Evolutionary conservation across 2,888 invertebrate species (phyloP).

Genomic region (Cyaniris semiargus): DNA sequence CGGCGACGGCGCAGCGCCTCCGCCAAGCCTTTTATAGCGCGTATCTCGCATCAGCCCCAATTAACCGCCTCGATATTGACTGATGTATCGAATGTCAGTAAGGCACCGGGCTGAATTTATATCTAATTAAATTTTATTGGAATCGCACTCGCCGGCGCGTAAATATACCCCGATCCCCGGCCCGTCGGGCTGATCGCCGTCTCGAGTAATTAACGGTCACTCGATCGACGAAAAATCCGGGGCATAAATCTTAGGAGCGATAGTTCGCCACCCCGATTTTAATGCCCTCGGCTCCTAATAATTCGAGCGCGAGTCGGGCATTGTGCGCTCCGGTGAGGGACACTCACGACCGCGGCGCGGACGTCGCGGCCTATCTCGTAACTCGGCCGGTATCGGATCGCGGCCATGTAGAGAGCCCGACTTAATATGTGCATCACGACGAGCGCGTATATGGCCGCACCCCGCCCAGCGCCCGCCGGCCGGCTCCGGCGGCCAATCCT

Average conservation of each 20-base stretch:
- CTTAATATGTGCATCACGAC: conserved; percentile 81
- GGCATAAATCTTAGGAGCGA: conserved; percentile 31
- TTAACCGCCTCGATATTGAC: conserved; percentile 68
- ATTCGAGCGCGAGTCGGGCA: conserved; percentile 57
- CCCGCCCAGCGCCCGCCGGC: conserved; percentile 66
- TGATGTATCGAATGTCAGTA: conserved; percentile 37
- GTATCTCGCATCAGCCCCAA: conserved; percentile 73
- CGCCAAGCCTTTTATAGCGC: conserved; percentile 74
- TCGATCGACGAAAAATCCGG: conserved; percentile 18
- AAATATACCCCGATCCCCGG: background rate
- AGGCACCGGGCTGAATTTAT: conserved; percentile 4
- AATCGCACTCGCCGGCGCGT: background rate
- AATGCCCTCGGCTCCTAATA: conserved; percentile 63
- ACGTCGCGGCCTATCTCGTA: conserved; percentile 68
- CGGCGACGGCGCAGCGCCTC: conserved; percentile 72
- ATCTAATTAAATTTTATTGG: conserved; percentile 11
- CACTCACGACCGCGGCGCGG: conserved; percentile 65
- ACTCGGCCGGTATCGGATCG: conserved; percentile 56
- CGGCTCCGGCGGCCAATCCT: conserved; percentile 69
- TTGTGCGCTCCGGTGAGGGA: conserved; percentile 58
- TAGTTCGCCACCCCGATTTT: conserved; percentile 48
- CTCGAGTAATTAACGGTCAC: background rate
- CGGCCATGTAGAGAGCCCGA: conserved; percentile 71
- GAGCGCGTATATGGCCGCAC: conserved; percentile 70
- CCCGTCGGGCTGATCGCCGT: background rate